Base-by-base conservation (phyloP, 2,888 invertebrate species). In the Drosophila meridiana region DNA sequence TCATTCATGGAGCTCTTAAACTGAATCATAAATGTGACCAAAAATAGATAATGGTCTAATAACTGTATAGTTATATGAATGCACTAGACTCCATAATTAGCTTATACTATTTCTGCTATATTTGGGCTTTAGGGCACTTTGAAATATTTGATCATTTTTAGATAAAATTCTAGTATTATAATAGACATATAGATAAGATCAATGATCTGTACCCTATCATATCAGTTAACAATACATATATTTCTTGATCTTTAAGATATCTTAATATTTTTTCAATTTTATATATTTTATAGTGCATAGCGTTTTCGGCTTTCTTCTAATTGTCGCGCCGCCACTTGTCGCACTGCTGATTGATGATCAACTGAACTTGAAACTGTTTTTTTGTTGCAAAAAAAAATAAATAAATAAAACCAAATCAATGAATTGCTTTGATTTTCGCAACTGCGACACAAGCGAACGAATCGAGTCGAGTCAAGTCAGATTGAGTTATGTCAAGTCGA, bases 321-420 rank as follows among this genome's bases (percentile, higher is more conserved):
- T 36, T 70, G 66, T 5, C 20, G 3, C 30, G 34, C 40, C 66
- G 58, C 66, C 58, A 71, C 43, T 77, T 87, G 87, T 83, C 85
- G 85, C 69, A 59, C 42, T 73, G 55, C 67, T 79, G 85, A 85
- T 88, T 86, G 80, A 88, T 86, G 86, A 82, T 83, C 69, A 81
- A 88, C 80, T 87, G 88, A 85, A 83, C 85, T 86, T 85, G 85
- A 86, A 76, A 74, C 67, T 73, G 76, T 73, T 40, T 56, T 48
- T 56, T 56, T 77, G 52, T 65, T 73, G 45, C 52, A 52, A 52
- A 48, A 32, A 48, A 48, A 42, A 42, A 42, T 20, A 20, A 20
- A 20, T 20, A 20, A 20, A 20, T 20, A 20, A 20, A 20, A 20
- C 20, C 20, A 63, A 76, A 69, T 70, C 73, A 78, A 78, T 78